Evolutionary conservation across 2,113 vertebrate genomes (phyloP).

Genomic region (Alexandromys fortis): DNA sequence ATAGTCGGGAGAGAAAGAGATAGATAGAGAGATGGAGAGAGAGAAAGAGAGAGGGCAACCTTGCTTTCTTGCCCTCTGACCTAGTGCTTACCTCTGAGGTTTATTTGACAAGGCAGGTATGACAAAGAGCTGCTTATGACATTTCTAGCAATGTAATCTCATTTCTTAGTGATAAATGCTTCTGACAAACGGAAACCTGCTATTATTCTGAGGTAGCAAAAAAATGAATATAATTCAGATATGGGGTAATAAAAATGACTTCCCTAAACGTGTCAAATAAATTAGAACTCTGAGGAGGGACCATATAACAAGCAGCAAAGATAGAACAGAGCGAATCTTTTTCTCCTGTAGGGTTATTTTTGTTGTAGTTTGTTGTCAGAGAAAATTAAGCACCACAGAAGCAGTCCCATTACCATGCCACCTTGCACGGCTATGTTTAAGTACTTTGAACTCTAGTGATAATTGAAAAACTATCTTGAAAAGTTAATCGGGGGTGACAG

Average conservation of each 20-base stretch:
- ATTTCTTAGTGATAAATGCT: slow-evolving; percentile 64
- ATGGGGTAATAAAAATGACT: slow-evolving; percentile 68
- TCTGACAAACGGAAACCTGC: slow-evolving; percentile 78
- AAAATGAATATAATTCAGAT: slow-evolving; percentile 54
- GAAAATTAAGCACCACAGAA: slow-evolving; percentile 79
- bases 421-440: slow-evolving; percentile 69
- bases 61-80: slow-evolving; percentile 74
- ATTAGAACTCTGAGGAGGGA: slow-evolving; percentile 76
- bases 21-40: no score
- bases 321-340: slow-evolving; percentile 70
- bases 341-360: slow-evolving; percentile 8
- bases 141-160: slow-evolving; percentile 80
- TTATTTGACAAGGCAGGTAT: slow-evolving; percentile 81
- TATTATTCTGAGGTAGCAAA: slow-evolving; percentile 60
- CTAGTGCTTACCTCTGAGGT: slow-evolving; percentile 64
- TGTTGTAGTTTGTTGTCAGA: slow-evolving; percentile 74
- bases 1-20: slow-evolving; percentile 52
- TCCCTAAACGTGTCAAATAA: slow-evolving; percentile 76
- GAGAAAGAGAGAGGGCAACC: neutral
- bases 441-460: slow-evolving; percentile 79
- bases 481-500: slow-evolving; percentile 83
- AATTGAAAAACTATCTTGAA: slow-evolving; percentile 75
- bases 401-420: slow-evolving; percentile 77
- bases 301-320: slow-evolving; percentile 69
- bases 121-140: slow-evolving; percentile 77